Evolutionary conservation across 1,140 invertebrate species (phyloP).

Genomic region (Berghia stephanieae): DNA sequence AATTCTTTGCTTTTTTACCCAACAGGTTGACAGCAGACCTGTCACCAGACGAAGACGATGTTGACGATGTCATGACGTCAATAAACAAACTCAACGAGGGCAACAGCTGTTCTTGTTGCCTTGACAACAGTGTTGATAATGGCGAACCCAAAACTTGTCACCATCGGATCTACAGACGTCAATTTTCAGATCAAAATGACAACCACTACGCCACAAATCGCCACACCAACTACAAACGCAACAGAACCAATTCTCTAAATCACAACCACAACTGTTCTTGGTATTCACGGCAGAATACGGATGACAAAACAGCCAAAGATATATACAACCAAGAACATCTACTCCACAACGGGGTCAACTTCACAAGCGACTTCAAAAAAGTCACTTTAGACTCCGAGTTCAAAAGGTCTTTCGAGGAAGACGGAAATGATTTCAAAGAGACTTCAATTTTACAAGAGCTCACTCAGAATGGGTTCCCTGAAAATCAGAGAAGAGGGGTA

Average conservation of each 20-base stretch:
- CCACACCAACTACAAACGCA: neutral
- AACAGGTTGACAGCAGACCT: too few relatives aligned
- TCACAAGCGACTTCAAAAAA: neutral
- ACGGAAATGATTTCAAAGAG: slow-evolving; percentile 16
- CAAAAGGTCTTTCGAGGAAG: slow-evolving; percentile 14
- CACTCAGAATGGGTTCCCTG: too few relatives aligned
- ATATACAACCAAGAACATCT: slow-evolving; percentile 37
- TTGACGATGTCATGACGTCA: neutral
- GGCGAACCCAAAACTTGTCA: neutral
- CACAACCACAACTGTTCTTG: slow-evolving; percentile 5
- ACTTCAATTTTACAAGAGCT: neutral
- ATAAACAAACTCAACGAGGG: neutral
- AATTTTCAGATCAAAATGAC: neutral
- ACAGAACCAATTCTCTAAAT: neutral
- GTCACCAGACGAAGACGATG: neutral
- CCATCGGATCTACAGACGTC: neutral
- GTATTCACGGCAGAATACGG: slow-evolving; percentile 27
- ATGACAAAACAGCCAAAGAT: slow-evolving; percentile 33
- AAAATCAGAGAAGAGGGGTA: too few relatives aligned
- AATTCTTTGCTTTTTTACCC: too few relatives aligned
- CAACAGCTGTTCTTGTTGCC: neutral
- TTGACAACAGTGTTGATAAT: neutral
- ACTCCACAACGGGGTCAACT: neutral
- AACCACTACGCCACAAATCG: neutral
- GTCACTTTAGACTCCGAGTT: slow-evolving; percentile 15